A percentile compares a stretch with the other conserved stretches of the same genome.
These are phyloP conservation scores for Drosophila limbata DNA, from an alignment of 2,888 invertebrate genomes.

Conservation along the genomic window DNA sequence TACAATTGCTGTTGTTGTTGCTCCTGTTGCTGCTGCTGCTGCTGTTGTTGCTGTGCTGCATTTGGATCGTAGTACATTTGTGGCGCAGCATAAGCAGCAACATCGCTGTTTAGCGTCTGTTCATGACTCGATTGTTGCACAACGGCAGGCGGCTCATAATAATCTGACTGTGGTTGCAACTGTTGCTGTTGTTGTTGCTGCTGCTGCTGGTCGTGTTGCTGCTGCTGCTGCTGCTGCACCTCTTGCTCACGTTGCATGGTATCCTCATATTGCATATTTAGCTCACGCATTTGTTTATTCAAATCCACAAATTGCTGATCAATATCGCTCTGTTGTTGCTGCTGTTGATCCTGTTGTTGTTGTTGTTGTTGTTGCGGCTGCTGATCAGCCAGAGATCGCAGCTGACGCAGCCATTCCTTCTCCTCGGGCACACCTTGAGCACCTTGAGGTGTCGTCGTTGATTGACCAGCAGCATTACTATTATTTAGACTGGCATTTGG, in stretches of 20 bases:
- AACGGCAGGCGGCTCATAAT: slow-evolving; percentile 43
- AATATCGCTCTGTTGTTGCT: slow-evolving; percentile 66
- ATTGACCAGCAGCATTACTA: slow-evolving; percentile 24
- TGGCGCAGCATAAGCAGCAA: slow-evolving; percentile 28
- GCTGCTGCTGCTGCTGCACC: slow-evolving; percentile 32
- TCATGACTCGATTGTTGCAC: slow-evolving; percentile 22
- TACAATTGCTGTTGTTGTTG: slow-evolving; percentile 45
- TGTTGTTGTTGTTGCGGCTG: slow-evolving; percentile 53
- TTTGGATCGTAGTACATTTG: slow-evolving; percentile 51
- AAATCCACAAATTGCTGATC: slow-evolving; percentile 85
- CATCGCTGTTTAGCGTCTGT: slow-evolving; percentile 26
- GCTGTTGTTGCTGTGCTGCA: slow-evolving; percentile 28
- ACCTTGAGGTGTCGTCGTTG: slow-evolving; percentile 1
- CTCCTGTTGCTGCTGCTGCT: slow-evolving; percentile 43
- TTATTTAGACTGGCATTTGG: slow-evolving; percentile 52
- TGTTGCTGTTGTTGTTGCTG: slow-evolving; percentile 19
- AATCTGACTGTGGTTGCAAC: slow-evolving; percentile 27
- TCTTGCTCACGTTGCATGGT: slow-evolving; percentile 54
- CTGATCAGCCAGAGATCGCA: slow-evolving; percentile 75
- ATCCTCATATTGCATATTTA: slow-evolving; percentile 83
- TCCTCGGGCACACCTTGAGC: slow-evolving; percentile 63
- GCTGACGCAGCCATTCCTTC: slow-evolving; percentile 84
- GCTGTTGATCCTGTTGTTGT: slow-evolving; percentile 65
- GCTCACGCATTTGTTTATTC: slow-evolving; percentile 84
- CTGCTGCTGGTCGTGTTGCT: slow-evolving; percentile 27